These are phyloP conservation scores for Drosophila maculinotata DNA, from an alignment of 2,888 invertebrate genomes.

Conservation along the genomic window DNA sequence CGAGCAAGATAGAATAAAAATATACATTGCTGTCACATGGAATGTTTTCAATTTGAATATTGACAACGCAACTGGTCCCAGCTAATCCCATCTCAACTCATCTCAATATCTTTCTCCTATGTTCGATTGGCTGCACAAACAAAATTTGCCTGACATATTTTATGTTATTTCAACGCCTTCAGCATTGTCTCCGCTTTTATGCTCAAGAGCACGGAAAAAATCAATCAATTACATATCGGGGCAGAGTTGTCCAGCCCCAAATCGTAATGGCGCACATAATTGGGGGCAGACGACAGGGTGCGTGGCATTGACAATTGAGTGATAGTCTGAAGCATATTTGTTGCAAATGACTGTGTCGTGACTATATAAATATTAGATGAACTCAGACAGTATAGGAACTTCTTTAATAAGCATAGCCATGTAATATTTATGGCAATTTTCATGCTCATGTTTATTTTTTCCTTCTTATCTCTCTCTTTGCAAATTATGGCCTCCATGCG, in stretches of 20 bases:
- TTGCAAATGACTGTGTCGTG: conserved; percentile 42
- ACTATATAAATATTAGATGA: conserved; percentile 48
- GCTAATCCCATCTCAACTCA: conserved; percentile 23
- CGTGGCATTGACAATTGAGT: conserved; percentile 28
- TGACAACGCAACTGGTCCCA: conserved; percentile 42
- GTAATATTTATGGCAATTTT: not conserved
- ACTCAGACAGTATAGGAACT: not conserved
- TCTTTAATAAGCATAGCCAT: not conserved
- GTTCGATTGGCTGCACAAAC: conserved; percentile 28
- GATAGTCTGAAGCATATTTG: conserved; percentile 36
- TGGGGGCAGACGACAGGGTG: conserved; percentile 7
- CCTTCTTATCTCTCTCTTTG: not conserved
- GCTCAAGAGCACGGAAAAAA: conserved; percentile 45
- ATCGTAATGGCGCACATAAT: conserved; percentile 12
- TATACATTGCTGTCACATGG: conserved; percentile 37
- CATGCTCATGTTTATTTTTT: not conserved
- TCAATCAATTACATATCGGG: conserved; percentile 58
- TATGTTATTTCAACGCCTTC: conserved; percentile 36
- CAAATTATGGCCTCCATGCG: too few relatives aligned
- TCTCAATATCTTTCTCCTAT: conserved; percentile 34
- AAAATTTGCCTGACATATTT: conserved; percentile 42
- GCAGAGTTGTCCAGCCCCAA: conserved; percentile 20
- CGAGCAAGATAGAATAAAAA: conserved; percentile 6
- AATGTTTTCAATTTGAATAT: conserved; percentile 73
- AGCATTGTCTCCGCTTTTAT: conserved; percentile 45